These are phyloP conservation scores for Macrophya annulata DNA, from an alignment of 2,888 invertebrate species.

Conservation along the genomic window DNA sequence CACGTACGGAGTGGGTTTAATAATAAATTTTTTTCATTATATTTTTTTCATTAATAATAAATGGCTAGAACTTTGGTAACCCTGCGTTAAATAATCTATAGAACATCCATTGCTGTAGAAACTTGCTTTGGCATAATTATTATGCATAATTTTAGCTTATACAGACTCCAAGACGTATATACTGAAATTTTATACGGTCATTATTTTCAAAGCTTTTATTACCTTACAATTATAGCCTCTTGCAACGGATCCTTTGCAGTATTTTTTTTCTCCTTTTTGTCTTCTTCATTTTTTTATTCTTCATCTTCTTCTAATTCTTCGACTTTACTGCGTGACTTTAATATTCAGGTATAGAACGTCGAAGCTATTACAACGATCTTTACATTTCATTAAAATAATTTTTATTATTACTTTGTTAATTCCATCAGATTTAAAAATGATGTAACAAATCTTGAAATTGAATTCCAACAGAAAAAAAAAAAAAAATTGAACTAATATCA, in stretches of 20 bases:
- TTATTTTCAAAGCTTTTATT: neutral
- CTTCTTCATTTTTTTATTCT: too few relatives aligned
- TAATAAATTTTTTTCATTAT: neutral
- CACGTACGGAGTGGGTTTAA: neutral
- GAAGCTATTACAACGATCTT: neutral
- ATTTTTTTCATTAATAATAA: neutral
- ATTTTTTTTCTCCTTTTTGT: neutral
- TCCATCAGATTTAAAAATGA: neutral
- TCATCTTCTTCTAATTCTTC: too few relatives aligned
- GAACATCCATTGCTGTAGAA: neutral
- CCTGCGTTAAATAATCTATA: constrained; percentile 4
- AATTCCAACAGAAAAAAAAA: neutral
- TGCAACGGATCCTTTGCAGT: neutral
- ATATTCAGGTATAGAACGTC: neutral
- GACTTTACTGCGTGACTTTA: neutral
- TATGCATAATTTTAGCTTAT: neutral
- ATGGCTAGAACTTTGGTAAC: constrained; percentile 16
- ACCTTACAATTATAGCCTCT: neutral
- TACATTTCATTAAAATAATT: neutral
- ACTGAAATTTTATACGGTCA: too few relatives aligned
- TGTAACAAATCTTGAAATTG: neutral
- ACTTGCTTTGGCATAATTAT: neutral
- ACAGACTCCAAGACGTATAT: neutral
- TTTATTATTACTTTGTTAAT: neutral
- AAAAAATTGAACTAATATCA: neutral